Evolutionary conservation across 2,797 vertebrate species (phyloP), one percentile per base, ranked within the genome.

Genomic region (Oryzias sinensis): DNA sequence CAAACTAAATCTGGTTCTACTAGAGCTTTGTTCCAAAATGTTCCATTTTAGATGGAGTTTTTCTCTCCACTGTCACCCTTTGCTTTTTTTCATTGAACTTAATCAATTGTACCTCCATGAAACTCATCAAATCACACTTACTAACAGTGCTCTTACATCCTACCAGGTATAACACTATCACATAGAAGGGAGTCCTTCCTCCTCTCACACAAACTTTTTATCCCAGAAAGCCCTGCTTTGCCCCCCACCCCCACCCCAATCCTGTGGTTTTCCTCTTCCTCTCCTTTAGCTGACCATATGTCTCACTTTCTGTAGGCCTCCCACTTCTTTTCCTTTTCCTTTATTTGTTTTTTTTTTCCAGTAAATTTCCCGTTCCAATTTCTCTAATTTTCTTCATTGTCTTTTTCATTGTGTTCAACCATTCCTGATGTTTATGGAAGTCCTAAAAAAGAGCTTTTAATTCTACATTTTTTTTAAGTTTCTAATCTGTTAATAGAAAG

Each of bases 221-320:
- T 75, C 83, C 83, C 81, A 82, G 8, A 16, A 66, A 64, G 62
- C 81, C 82, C 81, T 70, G 67, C 76, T 75, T 74, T 72, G 84
- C 67, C 70, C 56, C 70, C 76, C 72, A 45, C 68, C 76, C 83
- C 70, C 56, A 16, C 76, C 73, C 74, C 70, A 77, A 37, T 81
- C 74, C 76, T 79, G 81, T 72, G 80, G 82, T 85, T 85, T 83
- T 86, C 82, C 77, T 89, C 76, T 80, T 74, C 77, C 77, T 76
- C 72, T 86, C 64, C 83, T 86, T 83, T 81, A 85, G 77, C 77
- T 66, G 72, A 85, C 78, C 84, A 85, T 81, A 85, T 84, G 80
- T 85, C 81, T 83, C 76, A 80, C 47, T 55, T 79, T 85, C 65
- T 43, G 55, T 43, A 59, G 25, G 29, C 65, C 79, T 70, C 71